phyloP scores from a whole-genome alignment of 2,113 vertebrate genomes.

The Pituophis catenifer region DNA sequence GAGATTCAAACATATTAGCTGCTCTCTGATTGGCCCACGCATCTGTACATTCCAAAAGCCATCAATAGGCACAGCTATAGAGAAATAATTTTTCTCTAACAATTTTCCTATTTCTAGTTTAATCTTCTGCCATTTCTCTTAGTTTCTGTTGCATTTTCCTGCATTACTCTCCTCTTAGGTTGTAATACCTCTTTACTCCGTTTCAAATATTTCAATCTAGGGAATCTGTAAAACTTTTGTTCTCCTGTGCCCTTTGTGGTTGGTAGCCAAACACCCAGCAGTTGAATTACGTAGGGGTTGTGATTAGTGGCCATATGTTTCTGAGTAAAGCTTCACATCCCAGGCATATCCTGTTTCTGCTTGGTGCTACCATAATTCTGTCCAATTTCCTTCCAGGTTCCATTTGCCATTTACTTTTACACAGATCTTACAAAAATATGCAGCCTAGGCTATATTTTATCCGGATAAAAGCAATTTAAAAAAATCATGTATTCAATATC shows the following conservation, averaged over 20 bases:
- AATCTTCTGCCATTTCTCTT: neutral
- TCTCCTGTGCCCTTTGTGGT: neutral
- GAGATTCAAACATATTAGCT: no score
- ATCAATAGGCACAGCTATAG: no score
- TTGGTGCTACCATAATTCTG: neutral
- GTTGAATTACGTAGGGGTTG: neutral
- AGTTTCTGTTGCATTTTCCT: neutral
- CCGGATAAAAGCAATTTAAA: neutral
- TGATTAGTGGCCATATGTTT: neutral
- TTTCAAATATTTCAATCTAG: neutral
- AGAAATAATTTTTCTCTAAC: no score
- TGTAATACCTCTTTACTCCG: neutral
- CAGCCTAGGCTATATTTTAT: neutral
- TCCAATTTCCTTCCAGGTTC: neutral
- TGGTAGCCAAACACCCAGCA: neutral
- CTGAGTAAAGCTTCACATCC: neutral
- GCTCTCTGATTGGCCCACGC: no score
- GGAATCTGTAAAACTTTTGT: neutral
- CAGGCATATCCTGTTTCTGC: neutral
- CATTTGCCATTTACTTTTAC: neutral
- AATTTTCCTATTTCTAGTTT: neutral
- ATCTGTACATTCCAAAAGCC: no score
- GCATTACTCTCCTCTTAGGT: neutral
- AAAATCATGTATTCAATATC: neutral
- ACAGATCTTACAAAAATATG: neutral